Conservation (phyloP, 2,888 invertebrate species). For the Tortricodes alternella region DNA sequence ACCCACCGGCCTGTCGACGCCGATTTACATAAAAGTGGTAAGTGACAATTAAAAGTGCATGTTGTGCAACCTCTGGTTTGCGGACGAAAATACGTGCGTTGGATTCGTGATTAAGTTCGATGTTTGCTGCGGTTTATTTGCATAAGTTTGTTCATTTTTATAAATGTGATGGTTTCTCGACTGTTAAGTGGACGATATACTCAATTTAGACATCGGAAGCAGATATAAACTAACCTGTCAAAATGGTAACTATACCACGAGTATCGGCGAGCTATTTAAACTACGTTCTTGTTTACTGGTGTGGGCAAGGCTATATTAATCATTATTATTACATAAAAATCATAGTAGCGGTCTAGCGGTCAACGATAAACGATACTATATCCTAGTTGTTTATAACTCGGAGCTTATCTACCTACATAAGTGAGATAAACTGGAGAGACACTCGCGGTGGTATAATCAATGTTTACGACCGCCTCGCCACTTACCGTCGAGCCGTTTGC, state of each 20-base stretch:
- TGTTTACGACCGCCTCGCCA: slow-evolving; percentile 24
- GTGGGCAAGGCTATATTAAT: background rate
- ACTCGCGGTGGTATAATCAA: slow-evolving; percentile 22
- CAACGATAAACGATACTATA: slow-evolving; percentile 4
- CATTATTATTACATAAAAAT: background rate
- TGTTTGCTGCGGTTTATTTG: slow-evolving; percentile 1
- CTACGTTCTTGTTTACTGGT: too few relatives aligned
- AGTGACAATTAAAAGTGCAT: slow-evolving; percentile 66
- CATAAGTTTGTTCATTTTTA: background rate
- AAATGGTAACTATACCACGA: too few relatives aligned
- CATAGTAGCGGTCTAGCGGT: background rate
- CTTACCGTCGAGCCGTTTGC: slow-evolving; percentile 28
- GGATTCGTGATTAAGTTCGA: slow-evolving; percentile 9
- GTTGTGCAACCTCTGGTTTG: slow-evolving; percentile 41
- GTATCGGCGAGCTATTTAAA: too few relatives aligned
- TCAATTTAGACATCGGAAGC: too few relatives aligned
- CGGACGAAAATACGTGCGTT: slow-evolving; percentile 10
- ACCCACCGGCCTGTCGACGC: slow-evolving; percentile 53
- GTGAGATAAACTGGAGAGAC: slow-evolving; percentile 29
- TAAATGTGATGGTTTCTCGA: too few relatives aligned
- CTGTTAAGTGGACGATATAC: too few relatives aligned
- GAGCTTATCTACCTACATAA: slow-evolving; percentile 23
- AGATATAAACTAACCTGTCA: too few relatives aligned
- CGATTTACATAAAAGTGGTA: slow-evolving; percentile 75
- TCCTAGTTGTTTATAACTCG: slow-evolving; percentile 17